Evolutionary conservation across 2,888 invertebrate genomes (phyloP).

Genomic region (Drosophila cognata): DNA sequence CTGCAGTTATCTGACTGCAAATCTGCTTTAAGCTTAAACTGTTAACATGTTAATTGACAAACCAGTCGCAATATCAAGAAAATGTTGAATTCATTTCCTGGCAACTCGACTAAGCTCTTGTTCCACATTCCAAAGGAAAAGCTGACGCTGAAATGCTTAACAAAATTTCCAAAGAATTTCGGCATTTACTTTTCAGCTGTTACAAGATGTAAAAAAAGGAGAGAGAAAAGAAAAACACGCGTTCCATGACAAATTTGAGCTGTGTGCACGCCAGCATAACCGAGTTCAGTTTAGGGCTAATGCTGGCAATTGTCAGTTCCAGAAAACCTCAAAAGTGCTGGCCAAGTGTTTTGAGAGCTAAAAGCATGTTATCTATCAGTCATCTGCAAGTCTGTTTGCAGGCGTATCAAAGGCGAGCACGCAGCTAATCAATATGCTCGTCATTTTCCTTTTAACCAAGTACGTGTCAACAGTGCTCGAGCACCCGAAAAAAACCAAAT

Average conservation of each 20-base stretch:
- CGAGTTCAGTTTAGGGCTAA: slow-evolving; percentile 10
- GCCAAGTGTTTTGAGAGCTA: slow-evolving; percentile 61
- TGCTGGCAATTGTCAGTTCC: slow-evolving; percentile 38
- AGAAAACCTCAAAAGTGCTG: slow-evolving; percentile 20
- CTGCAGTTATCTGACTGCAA: not conserved
- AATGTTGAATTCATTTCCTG: not conserved
- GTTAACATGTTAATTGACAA: not conserved
- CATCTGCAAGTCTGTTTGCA: slow-evolving; percentile 67
- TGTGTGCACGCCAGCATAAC: slow-evolving; percentile 51
- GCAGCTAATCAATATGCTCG: slow-evolving; percentile 80
- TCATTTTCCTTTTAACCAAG: slow-evolving; percentile 81
- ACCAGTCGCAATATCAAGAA: not conserved
- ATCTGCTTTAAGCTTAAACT: not conserved
- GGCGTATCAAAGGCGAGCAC: slow-evolving; percentile 63
- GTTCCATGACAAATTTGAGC: slow-evolving; percentile 39
- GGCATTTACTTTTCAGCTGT: not conserved
- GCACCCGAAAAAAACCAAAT: slow-evolving; percentile 33
- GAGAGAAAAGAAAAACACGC: not conserved
- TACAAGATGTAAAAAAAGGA: slow-evolving; percentile 1
- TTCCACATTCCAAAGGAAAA: slow-evolving; percentile 12
- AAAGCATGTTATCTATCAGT: slow-evolving; percentile 71
- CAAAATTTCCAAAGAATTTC: slow-evolving; percentile 24
- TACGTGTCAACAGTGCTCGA: slow-evolving; percentile 74
- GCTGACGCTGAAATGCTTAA: not conserved
- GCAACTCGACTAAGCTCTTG: not conserved